Conservation (phyloP, 1,140 invertebrate genomes). For the Tribolium castaneum region DNA sequence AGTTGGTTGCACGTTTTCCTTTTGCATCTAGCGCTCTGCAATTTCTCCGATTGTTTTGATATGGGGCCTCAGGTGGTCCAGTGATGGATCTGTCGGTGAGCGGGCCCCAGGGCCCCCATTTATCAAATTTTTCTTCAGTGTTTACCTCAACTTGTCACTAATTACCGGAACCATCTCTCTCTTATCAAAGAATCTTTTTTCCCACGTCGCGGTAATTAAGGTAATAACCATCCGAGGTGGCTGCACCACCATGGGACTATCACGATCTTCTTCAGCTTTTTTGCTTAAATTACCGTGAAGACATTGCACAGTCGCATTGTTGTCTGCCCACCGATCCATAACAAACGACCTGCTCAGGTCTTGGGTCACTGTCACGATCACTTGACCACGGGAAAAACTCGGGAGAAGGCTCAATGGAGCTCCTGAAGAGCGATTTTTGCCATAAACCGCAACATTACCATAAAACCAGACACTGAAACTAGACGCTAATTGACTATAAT, state of each 20-base stretch:
- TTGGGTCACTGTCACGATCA: slow-evolving; percentile 51
- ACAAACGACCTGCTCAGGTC: slow-evolving; percentile 48
- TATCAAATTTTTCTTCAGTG: no score
- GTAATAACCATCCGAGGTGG: slow-evolving; percentile 29
- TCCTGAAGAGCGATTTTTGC: no score
- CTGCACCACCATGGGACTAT: slow-evolving; percentile 35
- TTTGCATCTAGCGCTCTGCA: slow-evolving; percentile 21
- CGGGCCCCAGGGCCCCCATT: not conserved
- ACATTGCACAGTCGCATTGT: slow-evolving; percentile 53
- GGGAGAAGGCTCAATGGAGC: no score
- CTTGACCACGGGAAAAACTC: slow-evolving; percentile 25
- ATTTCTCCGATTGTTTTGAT: slow-evolving; percentile 40
- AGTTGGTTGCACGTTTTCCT: slow-evolving; percentile 23
- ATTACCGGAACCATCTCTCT: not conserved
- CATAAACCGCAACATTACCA: no score
- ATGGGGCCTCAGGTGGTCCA: slow-evolving; percentile 17
- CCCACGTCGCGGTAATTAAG: slow-evolving; percentile 23
- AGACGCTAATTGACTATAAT: no score
- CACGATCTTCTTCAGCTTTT: slow-evolving; percentile 38
- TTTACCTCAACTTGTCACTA: not conserved
- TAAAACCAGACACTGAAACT: no score
- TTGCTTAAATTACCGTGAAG: slow-evolving; percentile 43
- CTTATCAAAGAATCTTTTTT: slow-evolving; percentile 21
- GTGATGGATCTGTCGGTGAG: not conserved
- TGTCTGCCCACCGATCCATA: slow-evolving; percentile 57